These are phyloP conservation scores for Taurulus bubalis DNA, from an alignment of 2,113 vertebrate genomes.

Conservation along the genomic window DNA sequence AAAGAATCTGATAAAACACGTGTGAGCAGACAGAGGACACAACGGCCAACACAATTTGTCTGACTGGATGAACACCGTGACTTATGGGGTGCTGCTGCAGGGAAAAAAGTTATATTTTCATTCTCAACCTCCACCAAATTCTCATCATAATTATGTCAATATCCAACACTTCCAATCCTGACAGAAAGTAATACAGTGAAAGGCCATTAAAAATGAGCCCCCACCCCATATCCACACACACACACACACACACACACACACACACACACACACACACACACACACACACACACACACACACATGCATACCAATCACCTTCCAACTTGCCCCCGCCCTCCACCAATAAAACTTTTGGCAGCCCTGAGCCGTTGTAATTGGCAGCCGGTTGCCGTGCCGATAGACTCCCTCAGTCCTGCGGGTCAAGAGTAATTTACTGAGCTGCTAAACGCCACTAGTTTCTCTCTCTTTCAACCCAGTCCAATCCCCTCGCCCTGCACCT, in stretches of 20 bases:
- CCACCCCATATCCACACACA: not conserved
- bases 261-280: too few species aligned
- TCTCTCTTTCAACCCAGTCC: constrained; percentile 64
- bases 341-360: constrained; percentile 87
- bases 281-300: constrained; percentile 6
- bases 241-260: not conserved
- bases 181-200: constrained; percentile 80
- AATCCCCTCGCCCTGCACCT: constrained; percentile 25
- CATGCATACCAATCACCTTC: constrained; percentile 51
- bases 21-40: constrained; percentile 31
- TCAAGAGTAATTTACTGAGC: constrained; percentile 88
- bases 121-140: constrained; percentile 81
- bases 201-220: constrained; percentile 75
- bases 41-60: constrained; percentile 40
- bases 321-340: constrained; percentile 69
- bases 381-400: constrained; percentile 82
- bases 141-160: constrained; percentile 82
- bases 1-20: not conserved
- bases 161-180: constrained; percentile 79
- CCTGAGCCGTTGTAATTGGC: constrained; percentile 84
- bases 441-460: constrained; percentile 81
- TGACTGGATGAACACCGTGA: constrained; percentile 39
- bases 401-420: constrained; percentile 83
- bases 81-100: constrained; percentile 19
- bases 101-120: constrained; percentile 55